Evolutionary conservation across 30 jellyfish, hydroid and myxozoan genomes (phyloP), one percentile per base, ranked within the genome.

Genomic region (Nemopilema nomurai): DNA sequence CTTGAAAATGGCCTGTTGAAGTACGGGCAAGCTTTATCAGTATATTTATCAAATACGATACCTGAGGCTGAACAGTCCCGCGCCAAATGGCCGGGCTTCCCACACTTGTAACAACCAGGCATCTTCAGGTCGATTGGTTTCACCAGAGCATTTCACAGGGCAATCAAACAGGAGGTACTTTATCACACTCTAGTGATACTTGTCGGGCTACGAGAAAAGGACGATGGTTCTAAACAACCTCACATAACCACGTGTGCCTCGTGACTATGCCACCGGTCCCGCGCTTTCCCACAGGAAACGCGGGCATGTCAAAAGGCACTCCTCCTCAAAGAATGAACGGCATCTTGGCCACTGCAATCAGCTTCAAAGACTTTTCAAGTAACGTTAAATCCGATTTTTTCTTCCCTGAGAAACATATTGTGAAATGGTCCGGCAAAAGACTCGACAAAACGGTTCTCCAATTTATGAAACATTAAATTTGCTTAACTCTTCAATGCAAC

Each of bases 31-130:
- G 23, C 20, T 21, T 23, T 7, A 21, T 67, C 76, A 33, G 17
- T 6, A 1, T 66, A 67, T 23, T 19, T 20, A 18, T 8, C 28
- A 22, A 32, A 23, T 67, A 67, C 76, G 16, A 16, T 77, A 77
- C 91, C 91, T 51, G 82, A 41, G 25, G 89, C 87, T 23, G 57
- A 20, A 72, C 97, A 89, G 68, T 81, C 65, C 20, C 94, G 74
- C 74, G 97, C 81, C 13, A 93, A 83, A 76, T 93, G 98, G 41
- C 98, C 98, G 68, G 89, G 57, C 67, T 90, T 84, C 50, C 98
- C 97, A 74, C 98, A 93, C 32, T 69, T 88, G 90, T 88, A 93
- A 83, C 98, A 93, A 20, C 74, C 87, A 41, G 91, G 92, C 92
- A 80, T 89, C 83, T 65, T 81, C 30, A 25, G 24, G 63, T n/a